These are phyloP conservation scores for Phocoena sinus DNA, from an alignment of 2,113 vertebrate genomes.

Conservation along the genomic window DNA sequence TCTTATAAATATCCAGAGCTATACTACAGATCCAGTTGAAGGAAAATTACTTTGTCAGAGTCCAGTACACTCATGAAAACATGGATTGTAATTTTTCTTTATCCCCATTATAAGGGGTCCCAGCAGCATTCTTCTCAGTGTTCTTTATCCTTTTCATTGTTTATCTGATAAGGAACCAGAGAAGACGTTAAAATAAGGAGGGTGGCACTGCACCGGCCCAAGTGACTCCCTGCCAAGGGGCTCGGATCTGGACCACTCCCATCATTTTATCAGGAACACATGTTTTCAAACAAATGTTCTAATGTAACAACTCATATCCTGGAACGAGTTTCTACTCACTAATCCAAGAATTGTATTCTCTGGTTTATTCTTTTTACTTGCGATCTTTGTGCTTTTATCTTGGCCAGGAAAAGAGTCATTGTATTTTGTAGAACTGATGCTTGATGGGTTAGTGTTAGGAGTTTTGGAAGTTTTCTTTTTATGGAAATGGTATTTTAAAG, in stretches of 20 bases:
- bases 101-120: background rate
- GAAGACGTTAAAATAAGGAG: background rate
- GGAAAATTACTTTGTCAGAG: background rate
- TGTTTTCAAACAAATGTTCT: constrained; percentile 16
- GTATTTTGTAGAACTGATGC: background rate
- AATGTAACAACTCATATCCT: background rate
- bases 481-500: constrained; percentile 34
- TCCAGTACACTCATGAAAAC: background rate
- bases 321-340: background rate
- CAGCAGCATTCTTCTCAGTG: background rate
- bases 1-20: background rate
- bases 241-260: background rate
- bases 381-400: background rate
- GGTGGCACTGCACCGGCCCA: background rate
- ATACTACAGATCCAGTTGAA: background rate
- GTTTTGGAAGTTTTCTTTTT: background rate
- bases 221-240: background rate
- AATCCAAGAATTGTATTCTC: background rate
- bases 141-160: background rate
- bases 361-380: background rate
- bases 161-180: background rate
- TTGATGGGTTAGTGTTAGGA: background rate
- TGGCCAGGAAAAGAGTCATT: constrained; percentile 17
- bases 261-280: background rate
- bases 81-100: background rate